Conservation (phyloP, 2,888 invertebrate genomes). For the Pycnomerus fuliginosus region DNA sequence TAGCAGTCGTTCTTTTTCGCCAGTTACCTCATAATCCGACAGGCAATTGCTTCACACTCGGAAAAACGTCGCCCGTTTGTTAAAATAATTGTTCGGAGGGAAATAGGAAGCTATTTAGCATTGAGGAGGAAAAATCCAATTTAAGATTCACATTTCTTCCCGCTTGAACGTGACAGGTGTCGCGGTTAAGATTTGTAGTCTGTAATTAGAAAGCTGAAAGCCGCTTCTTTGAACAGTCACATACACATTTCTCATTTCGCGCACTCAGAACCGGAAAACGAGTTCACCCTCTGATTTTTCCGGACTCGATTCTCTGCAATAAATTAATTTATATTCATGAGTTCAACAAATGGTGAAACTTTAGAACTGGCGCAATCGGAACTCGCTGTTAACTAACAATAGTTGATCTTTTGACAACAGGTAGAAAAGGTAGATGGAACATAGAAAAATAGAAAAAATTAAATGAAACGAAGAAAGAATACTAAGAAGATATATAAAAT, state of each 20-base stretch:
- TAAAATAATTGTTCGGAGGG: conserved; percentile 22
- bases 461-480: too few relatives aligned
- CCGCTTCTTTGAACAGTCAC: conserved; percentile 45
- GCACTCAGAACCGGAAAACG: conserved; percentile 4
- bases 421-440: too few relatives aligned
- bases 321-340: too few relatives aligned
- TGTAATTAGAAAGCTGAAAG: conserved; percentile 52
- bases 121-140: conserved; percentile 47
- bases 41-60: conserved; percentile 18
- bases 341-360: too few relatives aligned
- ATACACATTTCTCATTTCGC: conserved; percentile 44
- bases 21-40: conserved; percentile 24
- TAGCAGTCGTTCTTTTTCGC: conserved; percentile 28
- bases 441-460: too few relatives aligned
- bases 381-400: too few relatives aligned
- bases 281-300: too few relatives aligned
- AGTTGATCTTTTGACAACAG: too few relatives aligned
- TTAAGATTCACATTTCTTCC: conserved; percentile 46
- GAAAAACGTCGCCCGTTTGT: too few relatives aligned
- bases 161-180: conserved; percentile 47
- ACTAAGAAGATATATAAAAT: too few relatives aligned
- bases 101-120: conserved; percentile 25
- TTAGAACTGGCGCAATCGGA: too few relatives aligned
- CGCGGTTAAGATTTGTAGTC: conserved; percentile 52
- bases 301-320: too few relatives aligned